Evolutionary conservation across 2,113 vertebrate genomes (phyloP).

Genomic region (Apteryx owenii): DNA sequence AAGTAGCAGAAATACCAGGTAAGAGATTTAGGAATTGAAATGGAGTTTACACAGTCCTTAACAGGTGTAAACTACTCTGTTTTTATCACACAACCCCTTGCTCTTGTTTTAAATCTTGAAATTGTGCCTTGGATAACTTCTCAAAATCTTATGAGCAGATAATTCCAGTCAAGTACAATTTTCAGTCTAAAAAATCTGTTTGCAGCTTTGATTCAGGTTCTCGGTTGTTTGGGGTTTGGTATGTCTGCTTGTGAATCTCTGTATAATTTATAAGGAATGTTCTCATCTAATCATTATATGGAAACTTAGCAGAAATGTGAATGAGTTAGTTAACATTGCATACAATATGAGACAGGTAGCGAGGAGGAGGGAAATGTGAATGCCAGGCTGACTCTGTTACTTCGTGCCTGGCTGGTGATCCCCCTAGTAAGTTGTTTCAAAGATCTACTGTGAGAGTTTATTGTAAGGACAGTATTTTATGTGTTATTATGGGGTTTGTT

Average conservation of each 20-base stretch:
- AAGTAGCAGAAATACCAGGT: background rate
- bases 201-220: background rate
- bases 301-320: background rate
- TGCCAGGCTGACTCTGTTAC: background rate
- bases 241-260: background rate
- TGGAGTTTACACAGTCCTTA: background rate
- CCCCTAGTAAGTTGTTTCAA: too few species aligned
- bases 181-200: background rate
- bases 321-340: background rate
- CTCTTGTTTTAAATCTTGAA: background rate
- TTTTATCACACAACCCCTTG: background rate
- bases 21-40: background rate
- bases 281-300: background rate
- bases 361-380: background rate
- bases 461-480: too few species aligned
- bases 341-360: background rate
- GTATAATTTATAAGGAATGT: background rate
- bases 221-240: background rate
- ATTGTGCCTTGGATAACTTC: background rate
- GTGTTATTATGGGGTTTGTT: too few species aligned
- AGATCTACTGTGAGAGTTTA: too few species aligned
- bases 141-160: background rate
- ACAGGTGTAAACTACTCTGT: background rate
- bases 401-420: background rate
- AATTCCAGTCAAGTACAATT: background rate